These are phyloP conservation scores for Ceyx melanurus DNA, from an alignment of 2,113 vertebrate species.

Conservation along the genomic window DNA sequence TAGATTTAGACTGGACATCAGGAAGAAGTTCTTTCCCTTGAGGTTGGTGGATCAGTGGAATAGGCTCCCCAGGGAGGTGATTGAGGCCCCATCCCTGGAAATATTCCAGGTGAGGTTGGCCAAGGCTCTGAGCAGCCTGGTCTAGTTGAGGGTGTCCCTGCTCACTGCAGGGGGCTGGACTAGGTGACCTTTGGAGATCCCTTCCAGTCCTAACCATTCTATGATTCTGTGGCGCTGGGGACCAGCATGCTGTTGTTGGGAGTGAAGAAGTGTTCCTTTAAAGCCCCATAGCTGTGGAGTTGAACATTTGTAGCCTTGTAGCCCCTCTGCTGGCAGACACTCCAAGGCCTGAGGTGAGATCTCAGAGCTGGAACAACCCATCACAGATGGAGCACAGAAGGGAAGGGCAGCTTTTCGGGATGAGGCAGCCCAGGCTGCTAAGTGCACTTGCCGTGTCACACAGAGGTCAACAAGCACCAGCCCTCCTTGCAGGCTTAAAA, in stretches of 20 bases:
- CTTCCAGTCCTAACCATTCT: too few relatives aligned
- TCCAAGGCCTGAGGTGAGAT: neutral
- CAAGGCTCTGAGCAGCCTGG: too few relatives aligned
- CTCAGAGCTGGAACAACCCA: fast-evolving
- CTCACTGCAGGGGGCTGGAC: too few relatives aligned
- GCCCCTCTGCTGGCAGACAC: fast-evolving
- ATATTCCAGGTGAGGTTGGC: too few relatives aligned
- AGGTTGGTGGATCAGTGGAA: too few relatives aligned
- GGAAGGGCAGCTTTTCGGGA: neutral
- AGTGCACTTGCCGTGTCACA: fast-evolving
- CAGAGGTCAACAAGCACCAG: fast-evolving
- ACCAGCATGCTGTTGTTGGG: neutral
- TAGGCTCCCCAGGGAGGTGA: too few relatives aligned
- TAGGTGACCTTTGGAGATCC: too few relatives aligned
- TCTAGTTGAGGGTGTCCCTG: too few relatives aligned
- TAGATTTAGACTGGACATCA: too few relatives aligned
- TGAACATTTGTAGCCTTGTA: fast-evolving
- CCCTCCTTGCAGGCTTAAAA: neutral
- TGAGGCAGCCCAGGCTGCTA: fast-evolving
- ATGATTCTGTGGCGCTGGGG: too few relatives aligned
- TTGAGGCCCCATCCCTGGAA: too few relatives aligned
- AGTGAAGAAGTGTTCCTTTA: fast-evolving
- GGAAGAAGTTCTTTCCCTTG: too few relatives aligned
- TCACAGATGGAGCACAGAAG: fast-evolving
- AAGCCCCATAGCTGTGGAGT: fast-evolving